Evolutionary conservation across 2,888 invertebrate species (phyloP), one percentile per base, ranked within the genome.

Genomic region (Drosophila robusta): DNA sequence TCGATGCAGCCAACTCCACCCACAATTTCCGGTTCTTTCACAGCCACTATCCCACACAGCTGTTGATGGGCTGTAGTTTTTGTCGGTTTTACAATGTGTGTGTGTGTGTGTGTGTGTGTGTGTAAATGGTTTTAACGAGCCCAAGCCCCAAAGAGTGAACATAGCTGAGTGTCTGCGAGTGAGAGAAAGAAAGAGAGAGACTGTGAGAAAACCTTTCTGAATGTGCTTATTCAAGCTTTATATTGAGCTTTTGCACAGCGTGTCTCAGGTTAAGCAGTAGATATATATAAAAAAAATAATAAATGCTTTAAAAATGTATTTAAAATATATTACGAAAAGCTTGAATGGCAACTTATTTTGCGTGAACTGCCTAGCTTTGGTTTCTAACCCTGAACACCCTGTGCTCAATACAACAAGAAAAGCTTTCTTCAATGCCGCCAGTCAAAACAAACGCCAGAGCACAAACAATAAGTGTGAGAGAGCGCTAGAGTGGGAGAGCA

Each of bases 371-470:
- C 22, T 12, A 22, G 12, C 1, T 16, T 16, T 16, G 18, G n/a
- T 8, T 42, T 12, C 9, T 29, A 34, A 16, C 55, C 18, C 0
- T 11, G 34, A 58, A 22, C 75, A 70, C 76, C 75, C 78, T 77
- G 76, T 75, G 54, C 22, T n/a, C 3, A 11, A 11, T n/a, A 57
- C 24, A 68, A 58, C 38, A 12, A 14, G 0, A 4, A 70, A 65
- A 77, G 77, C 78, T 68, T 64, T 55, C 22, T n/a, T 46, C 58
- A 56, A 47, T 57, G 67, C 60, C 47, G 73, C 69, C 46, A 60
- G 60, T 69, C 71, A 75, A 72, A 75, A 79, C 75, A 78, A 64
- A 72, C 65, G 71, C 50, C 50, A 42, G 36, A 60, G 56, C 18
- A 44, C 26, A 34, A 36, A n/a, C 16, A 38, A 52, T 22, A 38